A percentile compares a stretch with the other conserved stretches of the same genome.
These are phyloP conservation scores for Cyprinodon tularosa DNA, from an alignment of 2,113 vertebrate species.

Conservation along the genomic window DNA sequence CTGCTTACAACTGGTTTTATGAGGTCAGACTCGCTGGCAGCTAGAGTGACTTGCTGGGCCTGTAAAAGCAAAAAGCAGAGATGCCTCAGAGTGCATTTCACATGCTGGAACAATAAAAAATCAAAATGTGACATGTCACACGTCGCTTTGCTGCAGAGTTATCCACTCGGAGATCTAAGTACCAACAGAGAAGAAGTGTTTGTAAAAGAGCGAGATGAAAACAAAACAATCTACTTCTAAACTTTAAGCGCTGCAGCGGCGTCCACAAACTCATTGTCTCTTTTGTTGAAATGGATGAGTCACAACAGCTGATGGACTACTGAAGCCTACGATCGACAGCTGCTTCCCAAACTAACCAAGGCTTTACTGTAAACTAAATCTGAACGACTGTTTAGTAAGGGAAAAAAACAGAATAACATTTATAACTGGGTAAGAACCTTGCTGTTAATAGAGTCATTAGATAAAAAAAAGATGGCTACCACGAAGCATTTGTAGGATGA, in stretches of 20 bases:
- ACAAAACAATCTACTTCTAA: background rate
- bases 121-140: background rate
- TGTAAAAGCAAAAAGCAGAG: background rate
- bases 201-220: constrained; percentile 2
- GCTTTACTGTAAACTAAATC: constrained; percentile 9
- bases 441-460: too few species aligned
- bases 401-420: background rate
- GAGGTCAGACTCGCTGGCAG: constrained; percentile 13
- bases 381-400: background rate
- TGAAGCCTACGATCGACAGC: constrained; percentile 15
- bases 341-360: constrained; percentile 11
- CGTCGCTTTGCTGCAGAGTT: constrained; percentile 8
- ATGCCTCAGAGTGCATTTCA: background rate
- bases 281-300: constrained; percentile 44
- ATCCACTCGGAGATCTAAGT: constrained; percentile 22
- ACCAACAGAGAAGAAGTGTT: constrained; percentile 5
- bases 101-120: background rate
- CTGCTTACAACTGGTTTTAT: constrained; percentile 5
- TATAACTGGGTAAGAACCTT: too few species aligned
- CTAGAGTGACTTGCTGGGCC: background rate
- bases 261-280: constrained; percentile 8
- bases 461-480: too few species aligned
- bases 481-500: too few species aligned
- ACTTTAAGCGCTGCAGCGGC: constrained; percentile 19
- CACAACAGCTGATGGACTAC: constrained; percentile 38